Conservation (phyloP, 2,797 vertebrate genomes). For the Basileuterus tristriatus region DNA sequence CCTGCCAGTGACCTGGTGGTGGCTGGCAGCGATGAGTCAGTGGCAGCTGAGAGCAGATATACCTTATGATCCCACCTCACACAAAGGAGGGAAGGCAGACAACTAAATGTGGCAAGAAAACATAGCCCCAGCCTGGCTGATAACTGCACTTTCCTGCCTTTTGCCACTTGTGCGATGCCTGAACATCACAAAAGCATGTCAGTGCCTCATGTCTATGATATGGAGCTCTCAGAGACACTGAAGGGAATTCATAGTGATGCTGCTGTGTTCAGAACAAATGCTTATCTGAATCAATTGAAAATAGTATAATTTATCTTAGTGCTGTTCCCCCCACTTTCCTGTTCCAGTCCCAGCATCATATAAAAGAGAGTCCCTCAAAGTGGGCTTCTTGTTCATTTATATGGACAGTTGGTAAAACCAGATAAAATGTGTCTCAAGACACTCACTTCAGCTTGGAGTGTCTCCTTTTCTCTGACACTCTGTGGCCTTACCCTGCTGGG, state of each 20-base stretch:
- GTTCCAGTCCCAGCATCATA: not conserved
- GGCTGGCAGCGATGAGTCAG: not conserved
- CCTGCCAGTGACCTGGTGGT: not conserved
- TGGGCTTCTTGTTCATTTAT: not conserved
- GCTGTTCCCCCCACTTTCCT: not conserved
- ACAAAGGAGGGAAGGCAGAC: not conserved
- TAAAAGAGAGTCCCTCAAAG: not conserved
- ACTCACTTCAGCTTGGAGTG: not conserved
- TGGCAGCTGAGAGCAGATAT: not conserved
- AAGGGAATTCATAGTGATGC: not conserved
- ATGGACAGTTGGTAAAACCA: not conserved
- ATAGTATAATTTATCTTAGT: not conserved
- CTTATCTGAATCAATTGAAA: not conserved
- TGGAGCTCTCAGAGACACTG: not conserved
- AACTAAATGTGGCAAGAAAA: not conserved
- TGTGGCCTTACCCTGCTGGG: not conserved
- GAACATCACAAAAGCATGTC: not conserved
- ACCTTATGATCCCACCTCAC: not conserved
- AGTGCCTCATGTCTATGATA: not conserved
- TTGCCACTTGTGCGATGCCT: not conserved
- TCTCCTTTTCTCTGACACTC: not conserved
- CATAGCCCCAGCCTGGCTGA: not conserved
- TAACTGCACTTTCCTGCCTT: not conserved
- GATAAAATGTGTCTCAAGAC: not conserved
- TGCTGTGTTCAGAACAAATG: not conserved